Base-by-base conservation (phyloP, 1,140 invertebrate genomes). In the Drosophila jambulina region DNA sequence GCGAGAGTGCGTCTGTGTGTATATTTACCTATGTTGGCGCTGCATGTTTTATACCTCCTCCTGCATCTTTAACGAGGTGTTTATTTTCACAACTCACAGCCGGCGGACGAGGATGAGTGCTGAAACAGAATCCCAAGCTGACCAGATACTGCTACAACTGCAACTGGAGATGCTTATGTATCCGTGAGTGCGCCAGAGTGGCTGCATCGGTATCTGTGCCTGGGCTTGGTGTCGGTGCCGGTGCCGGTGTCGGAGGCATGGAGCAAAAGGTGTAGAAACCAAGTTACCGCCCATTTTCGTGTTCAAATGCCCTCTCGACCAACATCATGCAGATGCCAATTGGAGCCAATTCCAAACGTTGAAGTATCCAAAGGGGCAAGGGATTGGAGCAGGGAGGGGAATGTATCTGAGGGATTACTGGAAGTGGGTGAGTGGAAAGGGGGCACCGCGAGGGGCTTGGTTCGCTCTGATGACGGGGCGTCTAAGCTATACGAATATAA, bases 81-180 rank as follows among this genome's bases (percentile, higher is more conserved):
- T 91, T 91, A 91, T 91, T 91, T 91, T 91, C 90, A 91, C 90
- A 91, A 91, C 90, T 91, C 85, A 70, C 85, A 85, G 75, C 81
- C 81, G 62, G 60, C 59, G 53, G 62, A 82, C 56, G 65, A 71
- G 65, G 29, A 67, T 62, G 36, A 72, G 19, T 38, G 59, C 27
- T 53, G 45, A 61, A 32, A 27, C 38, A 4, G 29, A 60, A 32
- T 19, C 34, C 34, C 32, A 23, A 27, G 53, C 48, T 60, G 38
- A 36, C 65, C 68, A 60, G 36, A 21, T 40, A 71, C 65, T 34
- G 64, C 45, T 19, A 12, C 69, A 70, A 32, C n/a, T 48, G 17
- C 57, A 36, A 36, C 34, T 36, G 12, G 13, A 51, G 21, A 49
- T 42, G 21, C 77, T 45, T 29, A 36, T 56, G 69, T 67, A 36